phyloP scores from a whole-genome alignment of 2,797 vertebrate genomes.

The Phyllotis vaccarum region DNA sequence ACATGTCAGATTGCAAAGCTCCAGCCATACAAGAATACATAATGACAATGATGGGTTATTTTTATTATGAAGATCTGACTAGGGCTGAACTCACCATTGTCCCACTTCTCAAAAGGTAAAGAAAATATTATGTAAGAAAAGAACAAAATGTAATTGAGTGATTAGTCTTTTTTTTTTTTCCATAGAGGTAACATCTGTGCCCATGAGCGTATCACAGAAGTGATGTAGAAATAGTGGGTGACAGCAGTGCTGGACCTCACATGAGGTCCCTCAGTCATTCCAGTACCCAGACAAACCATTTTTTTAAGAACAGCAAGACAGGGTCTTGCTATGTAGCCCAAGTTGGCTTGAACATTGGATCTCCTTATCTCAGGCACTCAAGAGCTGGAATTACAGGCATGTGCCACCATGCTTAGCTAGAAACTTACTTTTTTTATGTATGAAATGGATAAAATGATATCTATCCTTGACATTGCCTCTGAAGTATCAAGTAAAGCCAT shows the following conservation, averaged over 20 bases:
- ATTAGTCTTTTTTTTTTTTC: neutral
- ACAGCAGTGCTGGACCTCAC: neutral
- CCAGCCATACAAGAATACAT: neutral
- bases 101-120: neutral
- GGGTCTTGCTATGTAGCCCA: neutral
- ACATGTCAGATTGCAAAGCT: neutral
- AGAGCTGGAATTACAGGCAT: neutral
- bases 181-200: neutral
- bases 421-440: neutral
- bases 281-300: neutral
- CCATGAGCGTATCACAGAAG: neutral
- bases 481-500: neutral
- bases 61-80: neutral
- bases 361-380: neutral
- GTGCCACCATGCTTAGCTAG: neutral
- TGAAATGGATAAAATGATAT: neutral
- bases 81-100: neutral
- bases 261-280: neutral
- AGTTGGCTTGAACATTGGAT: neutral
- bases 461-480: neutral
- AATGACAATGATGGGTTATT: neutral
- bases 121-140: slow-evolving; percentile 39
- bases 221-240: neutral
- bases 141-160: neutral
- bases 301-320: neutral